Conservation (phyloP, 2,113 vertebrate genomes). For the Petaurus breviceps region DNA sequence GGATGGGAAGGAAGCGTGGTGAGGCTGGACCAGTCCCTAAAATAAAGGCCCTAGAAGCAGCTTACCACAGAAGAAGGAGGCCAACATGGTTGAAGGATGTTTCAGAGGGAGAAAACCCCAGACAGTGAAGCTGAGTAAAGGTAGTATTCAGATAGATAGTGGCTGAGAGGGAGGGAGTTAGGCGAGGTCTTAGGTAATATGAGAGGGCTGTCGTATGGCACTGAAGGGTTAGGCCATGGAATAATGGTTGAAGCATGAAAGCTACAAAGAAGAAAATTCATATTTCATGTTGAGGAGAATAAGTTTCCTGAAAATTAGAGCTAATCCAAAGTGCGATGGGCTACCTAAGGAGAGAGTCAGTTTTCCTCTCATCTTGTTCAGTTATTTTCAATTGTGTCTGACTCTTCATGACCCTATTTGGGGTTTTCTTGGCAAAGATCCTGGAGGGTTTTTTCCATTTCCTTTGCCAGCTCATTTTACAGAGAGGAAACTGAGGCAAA, state of each 20-base stretch:
- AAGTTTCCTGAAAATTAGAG: background rate
- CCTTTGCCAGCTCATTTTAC: background rate
- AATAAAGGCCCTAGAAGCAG: background rate
- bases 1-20: background rate
- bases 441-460: background rate
- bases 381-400: background rate
- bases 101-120: background rate
- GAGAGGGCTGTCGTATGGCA: too few species aligned
- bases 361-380: background rate
- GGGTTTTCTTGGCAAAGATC: background rate
- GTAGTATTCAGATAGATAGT: background rate
- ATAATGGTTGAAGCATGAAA: background rate
- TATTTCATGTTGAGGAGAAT: background rate
- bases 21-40: background rate
- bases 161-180: background rate
- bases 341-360: background rate
- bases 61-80: background rate
- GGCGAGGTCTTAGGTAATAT: background rate
- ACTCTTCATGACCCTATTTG: background rate
- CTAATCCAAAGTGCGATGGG: background rate
- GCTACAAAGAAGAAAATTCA: background rate
- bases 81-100: background rate
- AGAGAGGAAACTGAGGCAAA: background rate
- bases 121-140: background rate
- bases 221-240: background rate